A percentile compares a stretch with the other conserved stretches of the same genome.
Conservation (phyloP, 2,797 vertebrate genomes). For the Gephyroberyx darwinii region DNA sequence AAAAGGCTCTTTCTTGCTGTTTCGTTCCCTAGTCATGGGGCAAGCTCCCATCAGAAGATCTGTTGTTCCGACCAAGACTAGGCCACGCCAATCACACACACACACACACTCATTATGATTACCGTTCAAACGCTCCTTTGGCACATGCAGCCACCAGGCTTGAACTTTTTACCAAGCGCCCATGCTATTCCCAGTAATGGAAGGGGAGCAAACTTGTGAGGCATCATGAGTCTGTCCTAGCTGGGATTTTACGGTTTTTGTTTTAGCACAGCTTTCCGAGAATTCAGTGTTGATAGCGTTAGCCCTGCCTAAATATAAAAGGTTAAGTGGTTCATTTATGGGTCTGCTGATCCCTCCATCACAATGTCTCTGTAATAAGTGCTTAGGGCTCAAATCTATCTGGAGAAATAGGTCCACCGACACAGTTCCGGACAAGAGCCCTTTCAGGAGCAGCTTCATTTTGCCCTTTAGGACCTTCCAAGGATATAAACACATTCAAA, state of each 20-base stretch:
- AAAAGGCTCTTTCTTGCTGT: slow-evolving; percentile 51
- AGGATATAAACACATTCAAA: slow-evolving; percentile 8
- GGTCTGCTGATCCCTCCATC: slow-evolving; percentile 54
- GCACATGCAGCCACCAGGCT: slow-evolving; percentile 36
- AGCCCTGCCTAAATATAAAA: slow-evolving; percentile 35
- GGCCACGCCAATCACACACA: slow-evolving; percentile 21
- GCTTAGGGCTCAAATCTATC: slow-evolving; percentile 52
- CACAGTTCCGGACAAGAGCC: slow-evolving; percentile 17
- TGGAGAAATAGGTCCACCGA: slow-evolving; percentile 42
- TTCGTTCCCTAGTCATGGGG: slow-evolving; percentile 49
- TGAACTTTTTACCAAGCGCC: slow-evolving; percentile 18
- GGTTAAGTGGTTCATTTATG: slow-evolving; percentile 41
- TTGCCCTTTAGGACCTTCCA: slow-evolving; percentile 30
- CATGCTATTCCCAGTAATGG: slow-evolving; percentile 37
- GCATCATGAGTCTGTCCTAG: slow-evolving; percentile 35
- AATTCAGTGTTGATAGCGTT: slow-evolving; percentile 21
- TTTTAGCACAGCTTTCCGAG: slow-evolving; percentile 16
- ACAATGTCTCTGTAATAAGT: slow-evolving; percentile 19
- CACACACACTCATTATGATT: slow-evolving; percentile 43
- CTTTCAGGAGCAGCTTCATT: slow-evolving; percentile 33
- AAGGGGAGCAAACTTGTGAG: slow-evolving; percentile 45
- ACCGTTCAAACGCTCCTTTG: slow-evolving; percentile 37
- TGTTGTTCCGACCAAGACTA: slow-evolving; percentile 51
- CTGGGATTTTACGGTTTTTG: slow-evolving; percentile 7
- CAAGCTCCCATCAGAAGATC: slow-evolving; percentile 50